phyloP scores from a whole-genome alignment of 2,113 vertebrate genomes.

The Acrocephalus arundinaceus region DNA sequence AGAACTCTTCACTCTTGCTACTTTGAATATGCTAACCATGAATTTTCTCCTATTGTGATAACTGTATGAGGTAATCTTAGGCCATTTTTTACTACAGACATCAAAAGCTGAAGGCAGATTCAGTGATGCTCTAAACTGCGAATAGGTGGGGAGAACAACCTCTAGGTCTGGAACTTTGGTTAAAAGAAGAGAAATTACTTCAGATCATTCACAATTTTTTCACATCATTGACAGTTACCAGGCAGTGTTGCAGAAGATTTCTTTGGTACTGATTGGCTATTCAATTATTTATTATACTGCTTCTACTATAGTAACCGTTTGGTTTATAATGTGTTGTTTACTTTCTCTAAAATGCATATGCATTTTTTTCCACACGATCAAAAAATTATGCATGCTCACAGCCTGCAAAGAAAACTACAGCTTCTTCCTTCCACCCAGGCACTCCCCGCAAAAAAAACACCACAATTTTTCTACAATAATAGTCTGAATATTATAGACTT shows the following conservation, averaged over 20 bases:
- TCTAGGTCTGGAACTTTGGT: neutral
- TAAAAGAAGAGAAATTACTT: neutral
- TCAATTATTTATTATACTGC: neutral
- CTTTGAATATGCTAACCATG: neutral
- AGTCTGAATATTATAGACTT: neutral
- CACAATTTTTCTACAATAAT: neutral
- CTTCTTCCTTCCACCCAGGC: fast-evolving
- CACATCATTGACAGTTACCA: neutral
- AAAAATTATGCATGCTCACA: neutral
- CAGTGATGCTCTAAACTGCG: neutral
- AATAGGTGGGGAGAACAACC: neutral
- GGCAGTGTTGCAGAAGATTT: neutral
- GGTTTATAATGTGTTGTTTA: neutral
- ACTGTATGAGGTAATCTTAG: neutral
- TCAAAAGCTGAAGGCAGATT: neutral
- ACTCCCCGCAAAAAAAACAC: fast-evolving
- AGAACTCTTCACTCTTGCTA: neutral
- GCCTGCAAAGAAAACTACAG: neutral
- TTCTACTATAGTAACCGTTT: neutral
- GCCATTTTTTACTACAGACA: neutral
- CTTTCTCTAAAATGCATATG: neutral
- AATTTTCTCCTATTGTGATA: neutral
- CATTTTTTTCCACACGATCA: neutral
- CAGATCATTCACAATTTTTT: neutral
- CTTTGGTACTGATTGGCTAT: neutral